Percentiles rank a stretch among this genome's conserved stretches.
phyloP scores from a whole-genome alignment of 1,140 invertebrate species.

The Onthophagus taurus region DNA sequence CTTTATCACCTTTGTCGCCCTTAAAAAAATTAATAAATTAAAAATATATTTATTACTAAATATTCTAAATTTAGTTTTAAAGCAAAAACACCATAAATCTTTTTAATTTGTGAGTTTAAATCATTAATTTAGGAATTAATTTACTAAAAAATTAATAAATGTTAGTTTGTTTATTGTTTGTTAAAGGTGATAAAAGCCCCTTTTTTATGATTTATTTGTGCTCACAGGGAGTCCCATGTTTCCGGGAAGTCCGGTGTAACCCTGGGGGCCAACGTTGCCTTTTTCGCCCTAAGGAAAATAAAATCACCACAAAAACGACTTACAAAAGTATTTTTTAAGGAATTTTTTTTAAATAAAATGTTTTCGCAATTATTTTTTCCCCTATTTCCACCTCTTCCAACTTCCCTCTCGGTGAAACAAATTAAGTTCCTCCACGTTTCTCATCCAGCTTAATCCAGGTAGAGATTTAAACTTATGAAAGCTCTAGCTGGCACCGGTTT shows the following conservation, averaged over 20 bases:
- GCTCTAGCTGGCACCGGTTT: too few species aligned
- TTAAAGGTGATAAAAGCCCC: neutral
- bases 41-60: constrained; percentile 10
- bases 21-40: constrained; percentile 32
- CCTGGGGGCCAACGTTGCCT: constrained; percentile 35
- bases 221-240: constrained; percentile 40
- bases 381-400: too few species aligned
- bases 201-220: constrained; percentile 20
- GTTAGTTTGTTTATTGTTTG: neutral
- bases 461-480: too few species aligned
- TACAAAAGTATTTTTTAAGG: neutral
- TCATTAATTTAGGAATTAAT: neutral
- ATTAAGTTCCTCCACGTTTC: too few species aligned
- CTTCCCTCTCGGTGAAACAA: too few species aligned
- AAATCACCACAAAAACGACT: constrained; percentile 3
- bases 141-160: constrained; percentile 1
- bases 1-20: constrained; percentile 85
- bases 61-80: constrained; percentile 2
- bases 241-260: constrained; percentile 38
- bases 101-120: neutral
- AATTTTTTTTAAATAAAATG: too few species aligned
- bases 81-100: too few species aligned
- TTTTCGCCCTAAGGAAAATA: constrained; percentile 32
- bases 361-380: too few species aligned
- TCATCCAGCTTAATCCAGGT: too few species aligned